These are phyloP conservation scores for Heliconius charithonia DNA, from an alignment of 2,888 invertebrate genomes.

Conservation along the genomic window DNA sequence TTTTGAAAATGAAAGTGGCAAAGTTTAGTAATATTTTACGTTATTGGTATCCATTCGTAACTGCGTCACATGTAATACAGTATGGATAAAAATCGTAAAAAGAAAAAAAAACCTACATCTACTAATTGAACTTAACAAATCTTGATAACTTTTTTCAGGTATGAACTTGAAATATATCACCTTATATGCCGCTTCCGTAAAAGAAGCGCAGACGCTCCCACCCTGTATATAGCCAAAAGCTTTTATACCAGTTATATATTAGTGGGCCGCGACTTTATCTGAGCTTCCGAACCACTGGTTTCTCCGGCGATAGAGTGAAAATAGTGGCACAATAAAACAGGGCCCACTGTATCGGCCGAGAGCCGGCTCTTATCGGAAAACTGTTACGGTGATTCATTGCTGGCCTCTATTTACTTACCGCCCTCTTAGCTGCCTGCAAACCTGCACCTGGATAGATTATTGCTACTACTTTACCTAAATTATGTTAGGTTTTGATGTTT, in stretches of 20 bases:
- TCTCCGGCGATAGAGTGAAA: slow-evolving; percentile 77
- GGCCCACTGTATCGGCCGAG: slow-evolving; percentile 67
- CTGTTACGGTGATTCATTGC: slow-evolving; percentile 79
- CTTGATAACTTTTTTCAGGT: no score
- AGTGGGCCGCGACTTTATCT: slow-evolving; percentile 79
- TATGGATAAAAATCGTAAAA: no score
- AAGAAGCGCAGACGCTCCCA: no score
- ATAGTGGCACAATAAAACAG: slow-evolving; percentile 81
- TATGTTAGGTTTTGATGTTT: slow-evolving; percentile 1
- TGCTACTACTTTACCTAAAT: background rate
- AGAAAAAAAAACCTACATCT: no score
- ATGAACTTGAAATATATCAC: no score
- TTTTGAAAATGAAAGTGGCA: no score
- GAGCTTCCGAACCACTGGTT: slow-evolving; percentile 77
- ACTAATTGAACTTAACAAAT: no score
- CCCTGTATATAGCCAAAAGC: slow-evolving; percentile 30
- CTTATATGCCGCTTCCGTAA: no score
- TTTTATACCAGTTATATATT: slow-evolving; percentile 67
- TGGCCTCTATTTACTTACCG: slow-evolving; percentile 44
- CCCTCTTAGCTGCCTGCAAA: slow-evolving; percentile 37
- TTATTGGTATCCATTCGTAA: no score
- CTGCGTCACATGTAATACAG: no score
- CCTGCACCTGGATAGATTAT: slow-evolving; percentile 37
- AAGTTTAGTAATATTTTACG: no score
- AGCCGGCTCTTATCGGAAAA: slow-evolving; percentile 75